Conservation (phyloP, 2,113 vertebrate species). For the Pelobates fuscus region DNA sequence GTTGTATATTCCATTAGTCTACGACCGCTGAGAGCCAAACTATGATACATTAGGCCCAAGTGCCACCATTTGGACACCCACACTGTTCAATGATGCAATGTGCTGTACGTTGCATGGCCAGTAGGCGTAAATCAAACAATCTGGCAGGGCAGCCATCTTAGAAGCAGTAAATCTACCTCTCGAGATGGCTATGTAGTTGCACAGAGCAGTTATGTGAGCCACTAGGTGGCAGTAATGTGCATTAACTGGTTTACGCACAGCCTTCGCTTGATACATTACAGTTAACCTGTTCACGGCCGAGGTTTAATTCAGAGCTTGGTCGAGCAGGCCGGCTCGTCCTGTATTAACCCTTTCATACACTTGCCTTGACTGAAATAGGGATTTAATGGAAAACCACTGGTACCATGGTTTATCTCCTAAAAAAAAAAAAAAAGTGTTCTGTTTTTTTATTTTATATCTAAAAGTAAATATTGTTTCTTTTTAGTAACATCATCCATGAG, state of each 20-base stretch:
- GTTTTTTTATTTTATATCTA: too few species aligned
- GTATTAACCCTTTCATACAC: too few species aligned
- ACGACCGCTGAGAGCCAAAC: too few species aligned
- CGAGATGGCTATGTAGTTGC: slow-evolving; percentile 47
- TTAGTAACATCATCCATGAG: too few species aligned
- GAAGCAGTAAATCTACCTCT: slow-evolving; percentile 29
- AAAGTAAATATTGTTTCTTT: too few species aligned
- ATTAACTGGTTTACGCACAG: slow-evolving; percentile 43
- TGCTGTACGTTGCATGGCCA: background rate
- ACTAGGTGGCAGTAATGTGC: slow-evolving; percentile 65
- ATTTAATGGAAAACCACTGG: too few species aligned
- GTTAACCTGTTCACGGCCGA: slow-evolving; percentile 54
- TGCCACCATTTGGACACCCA: background rate
- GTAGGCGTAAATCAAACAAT: slow-evolving; percentile 8
- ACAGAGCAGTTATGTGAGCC: slow-evolving; percentile 53
- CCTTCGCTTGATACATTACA: slow-evolving; percentile 44
- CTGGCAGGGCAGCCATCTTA: slow-evolving; percentile 65
- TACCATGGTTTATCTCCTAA: too few species aligned
- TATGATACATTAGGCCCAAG: too few species aligned
- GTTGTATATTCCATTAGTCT: too few species aligned
- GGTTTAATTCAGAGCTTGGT: background rate
- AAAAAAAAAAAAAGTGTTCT: too few species aligned
- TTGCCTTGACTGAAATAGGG: too few species aligned
- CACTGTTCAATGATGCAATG: background rate
- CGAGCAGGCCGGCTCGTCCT: background rate